Evolutionary conservation across 2,797 vertebrate genomes (phyloP), one percentile per base, ranked within the genome.

Genomic region (Acomys russatus): DNA sequence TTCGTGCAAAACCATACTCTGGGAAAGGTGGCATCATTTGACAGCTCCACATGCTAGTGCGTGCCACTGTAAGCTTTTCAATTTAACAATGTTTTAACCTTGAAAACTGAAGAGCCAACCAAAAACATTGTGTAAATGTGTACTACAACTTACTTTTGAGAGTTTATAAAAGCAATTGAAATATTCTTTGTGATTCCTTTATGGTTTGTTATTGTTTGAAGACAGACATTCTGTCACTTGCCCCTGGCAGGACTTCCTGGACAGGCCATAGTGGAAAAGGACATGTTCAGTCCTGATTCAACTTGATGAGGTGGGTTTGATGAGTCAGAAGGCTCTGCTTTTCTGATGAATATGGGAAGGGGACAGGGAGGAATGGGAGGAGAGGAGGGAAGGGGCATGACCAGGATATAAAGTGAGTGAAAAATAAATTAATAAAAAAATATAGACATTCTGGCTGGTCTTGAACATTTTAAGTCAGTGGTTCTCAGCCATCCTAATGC

Each of bases 111-210:
- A 91, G 63, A 89, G 4, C 51, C 63, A 91, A 44, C 49, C 73
- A 82, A 86, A 83, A 84, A 17, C 18, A 61, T 82, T 73, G 20
- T 77, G 2, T 64, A 83, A 91, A 1, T 84, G 59, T 76, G 88
- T 15, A 77, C 79, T 9, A 66, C 83, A 56, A 33, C 28, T 51
- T 66, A 51, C 38, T 49, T 89, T 70, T 88, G 49, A 82, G 79
- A 90, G 88, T 59, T 94, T 78, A 44, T 1, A 59, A 35, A 54
- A 54, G 89, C 28, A 95, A 78, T 91, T 87, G 15, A 64, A 83
- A 51, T 66, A 30, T 94, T 92, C 88, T 88, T 88, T 87, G 51
- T 59, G 49, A 25, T 54, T 54, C 28, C 49, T 86, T 54, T 44
- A 54, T 70, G 64, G 63, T 54, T 70, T 70, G 20, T n/a, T 68